Evolutionary conservation across 1,140 invertebrate species (phyloP), one percentile per base, ranked within the genome.

Genomic region (Sarcophaga bullata): DNA sequence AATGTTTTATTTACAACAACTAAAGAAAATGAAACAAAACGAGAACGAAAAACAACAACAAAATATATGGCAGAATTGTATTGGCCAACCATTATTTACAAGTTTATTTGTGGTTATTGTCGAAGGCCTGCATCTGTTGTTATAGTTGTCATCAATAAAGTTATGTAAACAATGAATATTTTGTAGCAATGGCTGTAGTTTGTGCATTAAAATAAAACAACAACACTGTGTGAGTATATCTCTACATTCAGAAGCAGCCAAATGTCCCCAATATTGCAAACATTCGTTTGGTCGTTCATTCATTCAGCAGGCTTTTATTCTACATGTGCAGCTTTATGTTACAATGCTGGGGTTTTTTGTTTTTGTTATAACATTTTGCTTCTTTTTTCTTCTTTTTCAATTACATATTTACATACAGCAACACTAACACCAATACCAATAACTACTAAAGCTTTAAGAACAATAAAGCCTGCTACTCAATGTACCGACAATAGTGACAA

Each of bases 141-240:
- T 68, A 68, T 68, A 19, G n/a, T 68, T 68, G 62, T 68, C 62
- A 68, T 68, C 62, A 68, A 68, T 68, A 68, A 68, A 68, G 62
- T 68, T 68, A 68, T 68, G 62, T 68, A 68, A 68, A 68, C 62
- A 68, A 68, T 68, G 62, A 25, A 68, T 25, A 19, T 68, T 68
- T 68, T 68, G 62, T 25, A n/a, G 58, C 58, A 62, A 17, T 62
- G 13, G 58, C 58, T 62, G 58, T 8, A n/a, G n/a, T 68, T 58
- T 68, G 25, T 37, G 25, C 25, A 37, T 37, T 37, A 1, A 37
- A 37, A 37, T 37, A 37, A 37, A 37, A 37, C 25, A 37, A 37
- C 25, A 37, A 37, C 25, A 37, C 25, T 37, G 25, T 2, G 25
- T 37, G 25, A 37, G 25, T 37, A 37, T 37, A 37, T 37, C 25